These are phyloP conservation scores for Aricia agestis DNA, from an alignment of 1,140 invertebrate genomes.

Conservation along the genomic window DNA sequence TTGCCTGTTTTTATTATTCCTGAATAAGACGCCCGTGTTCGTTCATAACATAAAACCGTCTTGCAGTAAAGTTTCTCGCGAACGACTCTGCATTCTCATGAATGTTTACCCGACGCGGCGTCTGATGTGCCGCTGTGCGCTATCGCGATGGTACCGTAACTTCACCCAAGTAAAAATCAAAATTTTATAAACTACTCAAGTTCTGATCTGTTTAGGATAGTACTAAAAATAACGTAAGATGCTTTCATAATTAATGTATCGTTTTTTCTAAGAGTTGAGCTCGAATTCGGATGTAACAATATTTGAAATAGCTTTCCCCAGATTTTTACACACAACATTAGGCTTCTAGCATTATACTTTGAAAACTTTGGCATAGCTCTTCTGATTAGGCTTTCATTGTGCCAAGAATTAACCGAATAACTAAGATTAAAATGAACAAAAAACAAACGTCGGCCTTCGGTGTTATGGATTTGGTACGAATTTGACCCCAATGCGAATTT, in stretches of 20 bases:
- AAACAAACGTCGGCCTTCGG: constrained; percentile 21
- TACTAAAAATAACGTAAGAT: too few relatives aligned
- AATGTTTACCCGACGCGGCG: constrained; percentile 45
- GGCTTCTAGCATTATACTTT: background rate
- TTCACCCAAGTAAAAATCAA: background rate
- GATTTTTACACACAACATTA: too few relatives aligned
- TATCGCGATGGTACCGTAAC: background rate
- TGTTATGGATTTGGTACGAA: constrained; percentile 16
- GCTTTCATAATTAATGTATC: too few relatives aligned
- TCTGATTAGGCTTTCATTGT: constrained; percentile 18
- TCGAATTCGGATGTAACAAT: too few relatives aligned
- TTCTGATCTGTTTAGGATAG: too few relatives aligned
- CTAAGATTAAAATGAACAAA: constrained; percentile 20
- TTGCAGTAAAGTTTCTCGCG: constrained; percentile 60
- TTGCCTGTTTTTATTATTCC: constrained; percentile 75
- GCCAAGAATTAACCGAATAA: constrained; percentile 23
- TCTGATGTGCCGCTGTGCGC: background rate
- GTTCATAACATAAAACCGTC: constrained; percentile 69
- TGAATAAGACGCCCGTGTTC: constrained; percentile 67
- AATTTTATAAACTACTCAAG: background rate
- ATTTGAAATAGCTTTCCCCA: too few relatives aligned
- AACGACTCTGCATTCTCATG: constrained; percentile 52
- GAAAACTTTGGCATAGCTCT: background rate
- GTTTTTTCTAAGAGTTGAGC: too few relatives aligned
- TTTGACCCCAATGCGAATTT: constrained; percentile 14